Evolutionary conservation across 2,888 invertebrate species (phyloP), one percentile per base, ranked within the genome.

Genomic region (Aricia artaxerxes): DNA sequence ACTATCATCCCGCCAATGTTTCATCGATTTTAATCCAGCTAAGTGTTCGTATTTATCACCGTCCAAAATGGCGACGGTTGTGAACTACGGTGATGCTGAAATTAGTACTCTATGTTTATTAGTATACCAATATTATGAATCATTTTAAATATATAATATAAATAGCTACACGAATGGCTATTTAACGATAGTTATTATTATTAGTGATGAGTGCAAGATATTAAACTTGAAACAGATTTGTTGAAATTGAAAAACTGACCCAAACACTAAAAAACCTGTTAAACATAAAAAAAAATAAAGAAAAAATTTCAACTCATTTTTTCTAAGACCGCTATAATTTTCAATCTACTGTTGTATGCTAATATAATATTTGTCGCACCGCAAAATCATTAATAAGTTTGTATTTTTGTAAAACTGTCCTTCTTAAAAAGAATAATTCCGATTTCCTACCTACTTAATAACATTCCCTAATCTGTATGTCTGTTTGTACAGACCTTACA

Each of bases 21-120:
- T 84, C 85, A 86, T 85, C 87, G 86, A 86, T 89, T 92, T 90
- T 91, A 92, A 92, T 92, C 90, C 86, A 83, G 85, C 87, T 89
- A 91, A 92, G 91, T 91, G 92, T 86, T 86, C 85, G 88, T 90
- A 89, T 91, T 90, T 92, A 91, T 91, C 88, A 88, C 88, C 88
- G 69, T 13, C 35, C 69, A 69, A 69, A 69, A 69, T 69, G 69
- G 69, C 69, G 69, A 13, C 69, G 69, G 69, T 38, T 64, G 31
- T 24, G 2, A 69, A 5, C 69, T 38, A 4, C 69, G 35, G 9
- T 69, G 35, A 69, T 35, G 0, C 38, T 38, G 5, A 69, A 69
- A 69, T 69, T 69, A 69, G 35, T 69, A 35, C 16, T 44, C 1
- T 16, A 57, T 16, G 16, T 16, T 13, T 57, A 57, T 57, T 57